phyloP scores from a whole-genome alignment of 2,888 invertebrate genomes.

The Limenitis camilla region DNA sequence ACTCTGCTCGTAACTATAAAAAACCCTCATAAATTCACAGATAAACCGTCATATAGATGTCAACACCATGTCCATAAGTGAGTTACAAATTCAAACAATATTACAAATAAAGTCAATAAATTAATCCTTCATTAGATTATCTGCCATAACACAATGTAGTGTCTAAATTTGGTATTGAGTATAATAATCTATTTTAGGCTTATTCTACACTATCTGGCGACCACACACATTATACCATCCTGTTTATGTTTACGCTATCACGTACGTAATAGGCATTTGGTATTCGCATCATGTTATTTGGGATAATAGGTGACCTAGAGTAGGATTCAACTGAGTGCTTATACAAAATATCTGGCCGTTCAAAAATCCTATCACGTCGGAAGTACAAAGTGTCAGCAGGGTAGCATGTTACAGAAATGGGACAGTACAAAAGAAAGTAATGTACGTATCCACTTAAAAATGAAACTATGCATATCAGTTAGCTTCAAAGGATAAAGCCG shows the following conservation, averaged over 20 bases:
- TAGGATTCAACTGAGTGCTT: constrained; percentile 6
- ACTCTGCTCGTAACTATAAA: too few relatives aligned
- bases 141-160: too few relatives aligned
- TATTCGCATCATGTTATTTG: constrained; percentile 12
- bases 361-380: constrained; percentile 25
- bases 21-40: too few relatives aligned
- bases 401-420: constrained; percentile 11
- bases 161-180: not conserved
- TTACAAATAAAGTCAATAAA: too few relatives aligned
- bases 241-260: constrained; percentile 7
- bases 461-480: too few relatives aligned
- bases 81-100: too few relatives aligned
- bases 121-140: too few relatives aligned
- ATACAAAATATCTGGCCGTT: constrained; percentile 16
- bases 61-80: too few relatives aligned
- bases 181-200: not conserved
- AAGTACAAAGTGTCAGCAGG: constrained; percentile 24
- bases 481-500: too few relatives aligned
- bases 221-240: not conserved
- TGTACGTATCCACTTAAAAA: too few relatives aligned
- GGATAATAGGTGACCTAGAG: constrained; percentile 19
- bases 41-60: too few relatives aligned
- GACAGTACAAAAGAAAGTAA: not conserved
- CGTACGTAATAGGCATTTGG: constrained; percentile 8
- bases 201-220: not conserved